These are phyloP conservation scores for Edolisoma coerulescens DNA, from an alignment of 2,113 vertebrate species.

Conservation along the genomic window DNA sequence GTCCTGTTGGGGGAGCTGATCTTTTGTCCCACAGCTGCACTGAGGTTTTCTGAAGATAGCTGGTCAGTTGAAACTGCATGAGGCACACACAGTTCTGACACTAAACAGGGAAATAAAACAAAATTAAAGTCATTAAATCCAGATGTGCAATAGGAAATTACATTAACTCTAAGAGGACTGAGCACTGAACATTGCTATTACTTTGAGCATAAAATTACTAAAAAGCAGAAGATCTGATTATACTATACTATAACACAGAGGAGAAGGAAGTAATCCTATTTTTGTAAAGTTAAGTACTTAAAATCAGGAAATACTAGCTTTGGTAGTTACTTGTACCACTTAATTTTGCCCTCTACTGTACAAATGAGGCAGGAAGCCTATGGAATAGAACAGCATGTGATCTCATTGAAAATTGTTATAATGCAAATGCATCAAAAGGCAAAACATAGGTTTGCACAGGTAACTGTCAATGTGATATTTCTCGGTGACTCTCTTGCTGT, in stretches of 20 bases:
- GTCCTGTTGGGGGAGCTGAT: slow-evolving; percentile 92
- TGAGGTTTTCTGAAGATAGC: slow-evolving; percentile 90
- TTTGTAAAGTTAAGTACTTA: background rate
- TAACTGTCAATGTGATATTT: background rate
- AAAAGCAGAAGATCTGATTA: background rate
- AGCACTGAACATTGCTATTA: background rate
- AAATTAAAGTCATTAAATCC: slow-evolving; percentile 8
- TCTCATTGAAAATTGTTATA: background rate
- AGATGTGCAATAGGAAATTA: background rate
- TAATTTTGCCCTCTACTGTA: background rate
- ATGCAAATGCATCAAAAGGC: background rate
- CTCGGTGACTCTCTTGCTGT: background rate
- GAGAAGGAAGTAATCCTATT: background rate
- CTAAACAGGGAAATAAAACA: slow-evolving; percentile 62
- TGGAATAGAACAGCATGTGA: background rate
- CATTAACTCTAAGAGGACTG: background rate
- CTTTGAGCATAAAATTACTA: background rate
- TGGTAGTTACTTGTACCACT: background rate
- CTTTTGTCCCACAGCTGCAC: slow-evolving; percentile 87
- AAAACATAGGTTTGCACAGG: background rate
- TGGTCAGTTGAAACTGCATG: slow-evolving; percentile 86
- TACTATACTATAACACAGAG: background rate
- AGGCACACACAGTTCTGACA: slow-evolving; percentile 63
- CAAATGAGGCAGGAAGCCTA: background rate
- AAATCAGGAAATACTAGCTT: slow-evolving; percentile 13